Percentiles rank a stretch among this genome's conserved stretches.
Evolutionary conservation across 2,113 vertebrate species (phyloP).

Genomic region (Crotalus viridis): DNA sequence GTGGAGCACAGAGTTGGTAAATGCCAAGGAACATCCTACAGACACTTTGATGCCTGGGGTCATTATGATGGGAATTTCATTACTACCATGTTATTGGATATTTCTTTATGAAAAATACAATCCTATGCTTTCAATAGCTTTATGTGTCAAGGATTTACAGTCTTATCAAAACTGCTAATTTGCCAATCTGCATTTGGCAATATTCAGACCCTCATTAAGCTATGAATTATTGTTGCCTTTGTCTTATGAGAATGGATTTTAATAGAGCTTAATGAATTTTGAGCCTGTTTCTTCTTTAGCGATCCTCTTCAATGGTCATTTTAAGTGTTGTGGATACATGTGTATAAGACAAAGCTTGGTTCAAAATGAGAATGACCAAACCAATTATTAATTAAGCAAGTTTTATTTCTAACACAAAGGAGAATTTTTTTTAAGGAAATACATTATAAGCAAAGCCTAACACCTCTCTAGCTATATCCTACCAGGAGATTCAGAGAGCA

Average conservation of each 20-base stretch:
- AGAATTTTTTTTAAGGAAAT: not conserved
- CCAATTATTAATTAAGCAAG: not conserved
- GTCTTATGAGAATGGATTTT: not conserved
- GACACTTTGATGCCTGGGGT: not conserved
- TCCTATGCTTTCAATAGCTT: not conserved
- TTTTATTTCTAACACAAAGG: not conserved
- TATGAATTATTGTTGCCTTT: not conserved
- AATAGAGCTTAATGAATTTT: not conserved
- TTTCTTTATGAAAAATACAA: not conserved
- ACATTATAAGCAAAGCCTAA: not conserved
- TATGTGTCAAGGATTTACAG: not conserved
- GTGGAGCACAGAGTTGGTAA: not conserved
- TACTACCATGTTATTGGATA: not conserved
- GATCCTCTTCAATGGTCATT: not conserved
- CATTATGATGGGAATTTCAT: not conserved
- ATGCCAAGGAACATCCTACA: not conserved
- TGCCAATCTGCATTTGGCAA: not conserved
- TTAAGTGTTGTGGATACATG: not conserved
- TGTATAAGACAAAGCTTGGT: not conserved
- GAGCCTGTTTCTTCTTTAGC: not conserved
- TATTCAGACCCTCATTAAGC: not conserved
- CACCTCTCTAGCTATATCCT: not conserved
- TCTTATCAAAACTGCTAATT: not conserved
- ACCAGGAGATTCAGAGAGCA: not conserved
- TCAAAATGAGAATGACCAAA: not conserved